Conservation (phyloP, 2,797 vertebrate species). For the Distichodus sexfasciatus region DNA sequence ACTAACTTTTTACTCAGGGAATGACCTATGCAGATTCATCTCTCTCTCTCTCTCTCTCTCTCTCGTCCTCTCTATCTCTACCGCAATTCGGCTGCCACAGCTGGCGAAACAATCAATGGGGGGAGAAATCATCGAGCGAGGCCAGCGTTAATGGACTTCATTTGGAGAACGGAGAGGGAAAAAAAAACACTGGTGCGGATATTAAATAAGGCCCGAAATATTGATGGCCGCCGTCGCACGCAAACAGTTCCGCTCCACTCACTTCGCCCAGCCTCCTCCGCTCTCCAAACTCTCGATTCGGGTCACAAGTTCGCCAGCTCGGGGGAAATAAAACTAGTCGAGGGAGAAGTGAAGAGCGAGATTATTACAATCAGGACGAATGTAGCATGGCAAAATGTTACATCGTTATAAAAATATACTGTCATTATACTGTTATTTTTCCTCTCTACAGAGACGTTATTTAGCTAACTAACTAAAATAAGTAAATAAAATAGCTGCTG, state of each 20-base stretch:
- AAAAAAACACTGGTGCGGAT: conserved; percentile 55
- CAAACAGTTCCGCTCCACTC: conserved; percentile 57
- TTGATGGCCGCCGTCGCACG: conserved; percentile 57
- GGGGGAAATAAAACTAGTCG: conserved; percentile 54
- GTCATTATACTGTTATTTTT: too few relatives aligned
- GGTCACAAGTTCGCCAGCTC: conserved; percentile 57
- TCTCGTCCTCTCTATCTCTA: conserved; percentile 13
- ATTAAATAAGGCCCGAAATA: conserved; percentile 66
- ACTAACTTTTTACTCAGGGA: too few relatives aligned
- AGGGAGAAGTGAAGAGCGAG: too few relatives aligned
- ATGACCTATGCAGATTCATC: too few relatives aligned
- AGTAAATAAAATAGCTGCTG: too few relatives aligned
- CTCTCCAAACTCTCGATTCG: conserved; percentile 51
- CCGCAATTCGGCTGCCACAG: conserved; percentile 43
- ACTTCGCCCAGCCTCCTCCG: conserved; percentile 44
- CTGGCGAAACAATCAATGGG: conserved; percentile 55
- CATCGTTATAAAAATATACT: too few relatives aligned
- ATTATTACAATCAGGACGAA: too few relatives aligned
- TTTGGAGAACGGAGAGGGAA: conserved; percentile 54
- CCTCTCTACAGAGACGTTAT: too few relatives aligned
- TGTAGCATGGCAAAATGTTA: too few relatives aligned
- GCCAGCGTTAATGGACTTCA: conserved; percentile 54
- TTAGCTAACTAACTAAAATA: too few relatives aligned
- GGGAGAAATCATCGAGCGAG: conserved; percentile 52
- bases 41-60: conserved; percentile 19